Evolutionary conservation across 2,888 invertebrate species (phyloP).

Genomic region (Gryllus longicercus): DNA sequence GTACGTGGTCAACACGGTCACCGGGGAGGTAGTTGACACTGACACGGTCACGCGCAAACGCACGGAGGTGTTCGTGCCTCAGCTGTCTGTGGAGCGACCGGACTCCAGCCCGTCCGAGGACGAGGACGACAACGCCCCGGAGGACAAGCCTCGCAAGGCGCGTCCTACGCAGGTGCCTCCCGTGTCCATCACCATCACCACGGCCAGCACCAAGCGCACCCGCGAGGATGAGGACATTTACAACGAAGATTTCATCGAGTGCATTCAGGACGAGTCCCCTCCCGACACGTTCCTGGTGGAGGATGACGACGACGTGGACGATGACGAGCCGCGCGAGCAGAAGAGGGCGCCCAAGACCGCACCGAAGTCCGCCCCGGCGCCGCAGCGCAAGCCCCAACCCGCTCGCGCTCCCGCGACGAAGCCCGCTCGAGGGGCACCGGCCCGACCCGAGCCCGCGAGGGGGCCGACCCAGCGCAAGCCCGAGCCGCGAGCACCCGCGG

Average conservation of each 20-base stretch:
- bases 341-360: conserved; percentile 12
- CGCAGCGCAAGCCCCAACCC: background rate
- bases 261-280: conserved; percentile 38
- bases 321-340: background rate
- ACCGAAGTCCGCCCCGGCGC: conserved; percentile 25
- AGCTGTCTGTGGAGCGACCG: conserved; percentile 11
- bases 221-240: conserved; percentile 26
- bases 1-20: background rate
- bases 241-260: conserved; percentile 31
- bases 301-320: conserved; percentile 23
- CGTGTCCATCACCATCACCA: background rate
- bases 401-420: background rate
- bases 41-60: conserved; percentile 21
- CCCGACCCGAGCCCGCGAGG: background rate
- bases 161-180: background rate
- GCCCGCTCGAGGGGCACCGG: background rate
- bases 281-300: conserved; percentile 53
- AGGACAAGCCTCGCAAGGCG: background rate
- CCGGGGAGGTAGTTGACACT: background rate
- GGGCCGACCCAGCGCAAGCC: too few species aligned
- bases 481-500: too few species aligned
- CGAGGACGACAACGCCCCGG: background rate
- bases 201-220: conserved; percentile 18
- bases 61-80: conserved; percentile 26
- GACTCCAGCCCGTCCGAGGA: background rate